These are phyloP conservation scores for Microchirus variegatus DNA, from an alignment of 2,797 vertebrate genomes.

Conservation along the genomic window DNA sequence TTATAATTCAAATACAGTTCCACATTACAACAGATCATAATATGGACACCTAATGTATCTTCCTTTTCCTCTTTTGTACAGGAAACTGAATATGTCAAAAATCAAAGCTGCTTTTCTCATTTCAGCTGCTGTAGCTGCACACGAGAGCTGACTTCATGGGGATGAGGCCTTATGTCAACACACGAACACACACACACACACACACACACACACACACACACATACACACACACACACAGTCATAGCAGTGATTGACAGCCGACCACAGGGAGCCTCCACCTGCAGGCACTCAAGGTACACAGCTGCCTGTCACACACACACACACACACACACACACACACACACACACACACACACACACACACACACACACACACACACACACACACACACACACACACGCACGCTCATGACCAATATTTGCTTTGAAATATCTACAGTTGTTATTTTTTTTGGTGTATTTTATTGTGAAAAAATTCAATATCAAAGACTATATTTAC, in stretches of 20 bases:
- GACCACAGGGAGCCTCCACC: conserved; percentile 22
- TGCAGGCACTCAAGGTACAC: not conserved
- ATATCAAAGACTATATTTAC: too few relatives aligned
- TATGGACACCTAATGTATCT: too few relatives aligned
- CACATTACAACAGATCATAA: too few relatives aligned
- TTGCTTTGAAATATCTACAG: too few relatives aligned
- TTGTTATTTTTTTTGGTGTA: too few relatives aligned
- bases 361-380: conserved; percentile 33
- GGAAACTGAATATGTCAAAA: not conserved
- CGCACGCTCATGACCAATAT: conserved; percentile 18
- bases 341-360: conserved; percentile 36
- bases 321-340: conserved; percentile 36
- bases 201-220: too few relatives aligned
- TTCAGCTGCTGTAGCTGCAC: conserved; percentile 5
- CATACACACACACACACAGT: too few relatives aligned
- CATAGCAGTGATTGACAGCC: conserved; percentile 22
- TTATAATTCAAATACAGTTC: too few relatives aligned
- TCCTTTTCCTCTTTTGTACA: too few relatives aligned
- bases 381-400: conserved; percentile 37
- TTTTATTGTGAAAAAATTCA: too few relatives aligned
- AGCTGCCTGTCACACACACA: conserved; percentile 36
- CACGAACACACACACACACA: too few relatives aligned
- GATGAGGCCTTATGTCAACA: conserved; percentile 50
- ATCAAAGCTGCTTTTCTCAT: conserved; percentile 1
- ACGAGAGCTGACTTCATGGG: conserved; percentile 1